Evolutionary conservation across 1,140 invertebrate species (phyloP).

Genomic region (Holotrichia oblita): DNA sequence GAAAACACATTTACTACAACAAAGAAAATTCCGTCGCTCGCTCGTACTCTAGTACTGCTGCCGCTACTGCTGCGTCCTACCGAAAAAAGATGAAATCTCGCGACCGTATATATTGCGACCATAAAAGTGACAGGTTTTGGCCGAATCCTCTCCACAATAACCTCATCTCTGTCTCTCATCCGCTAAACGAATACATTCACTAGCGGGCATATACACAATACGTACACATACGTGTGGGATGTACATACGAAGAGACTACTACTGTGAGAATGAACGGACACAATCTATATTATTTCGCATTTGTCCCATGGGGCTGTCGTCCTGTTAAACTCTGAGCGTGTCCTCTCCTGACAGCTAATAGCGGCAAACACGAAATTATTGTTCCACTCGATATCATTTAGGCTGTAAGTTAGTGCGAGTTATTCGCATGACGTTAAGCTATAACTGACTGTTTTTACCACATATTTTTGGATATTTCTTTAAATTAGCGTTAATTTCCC

Average conservation of each 20-base stretch:
- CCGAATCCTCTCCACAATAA: constrained; percentile 49
- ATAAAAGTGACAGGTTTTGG: constrained; percentile 53
- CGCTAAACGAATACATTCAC: constrained; percentile 5
- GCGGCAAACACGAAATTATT: constrained; percentile 15
- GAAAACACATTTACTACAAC: constrained; percentile 51
- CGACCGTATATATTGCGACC: constrained; percentile 49
- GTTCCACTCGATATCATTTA: constrained; percentile 25
- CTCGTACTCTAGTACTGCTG: not conserved
- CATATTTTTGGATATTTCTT: not conserved
- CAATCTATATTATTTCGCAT: constrained; percentile 51
- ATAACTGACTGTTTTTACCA: not conserved
- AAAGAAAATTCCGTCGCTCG: constrained; percentile 50
- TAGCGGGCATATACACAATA: not conserved
- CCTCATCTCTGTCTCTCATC: constrained; percentile 38
- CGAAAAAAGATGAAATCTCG: constrained; percentile 51
- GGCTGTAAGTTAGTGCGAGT: not conserved
- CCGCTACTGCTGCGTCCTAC: not conserved
- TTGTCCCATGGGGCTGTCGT: constrained; percentile 45
- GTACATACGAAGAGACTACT: not conserved
- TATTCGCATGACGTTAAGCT: not conserved
- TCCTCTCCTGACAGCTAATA: constrained; percentile 9
- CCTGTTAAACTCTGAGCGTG: constrained; percentile 31
- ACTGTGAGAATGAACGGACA: constrained; percentile 41
- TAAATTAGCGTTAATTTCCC: not conserved
- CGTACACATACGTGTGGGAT: not conserved